Evolutionary conservation across 1,140 invertebrate species (phyloP), one percentile per base, ranked within the genome.

Genomic region (Pseudomyrmex dendroicus): DNA sequence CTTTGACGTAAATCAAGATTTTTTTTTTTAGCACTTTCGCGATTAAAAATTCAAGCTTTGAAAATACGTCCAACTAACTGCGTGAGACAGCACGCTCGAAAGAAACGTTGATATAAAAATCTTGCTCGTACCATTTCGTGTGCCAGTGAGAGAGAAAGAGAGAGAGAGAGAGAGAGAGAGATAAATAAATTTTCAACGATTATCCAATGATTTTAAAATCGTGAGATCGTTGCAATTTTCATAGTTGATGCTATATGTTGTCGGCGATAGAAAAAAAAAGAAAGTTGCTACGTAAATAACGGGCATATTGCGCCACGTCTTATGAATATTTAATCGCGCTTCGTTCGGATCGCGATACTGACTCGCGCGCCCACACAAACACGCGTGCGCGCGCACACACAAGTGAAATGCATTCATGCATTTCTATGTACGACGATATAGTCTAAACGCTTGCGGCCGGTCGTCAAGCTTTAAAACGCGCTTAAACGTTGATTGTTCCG

Each of bases 301-400:
- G 13, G 57, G 63, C 50, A 59, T 56, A 74, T 70, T 66, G 64
- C 46, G 15, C 17, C 12, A 17, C 50, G 50, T n/a, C 63, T 86
- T 62, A 72, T 64, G 56, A 64, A 82, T 82, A 54, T 74, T 86
- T 85, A 82, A 82, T 86, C 56, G 66, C 13, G 54, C 68, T 63
- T 80, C 62, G 48, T 54, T 54, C 66, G 7, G 5, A 52, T 25
- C 64, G 46, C 35, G 50, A 35, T 35, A 70, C 67, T 59, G 66
- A 25, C 35, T 35, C 12, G 10, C 64, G 52, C 54, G 22, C 22
- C 17, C 57, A 52, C 22, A 59, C 15, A 35, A 22, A 17, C 35
- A 7, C 22, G 20, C n/a, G 20, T 46, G 20, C 56, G 20, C 57
- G 44, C 22, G 46, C 15, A 17, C 73, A 17, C 35, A 7, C n/a